Conservation (phyloP, 2,888 invertebrate species). For the Hemithea aestivaria region DNA sequence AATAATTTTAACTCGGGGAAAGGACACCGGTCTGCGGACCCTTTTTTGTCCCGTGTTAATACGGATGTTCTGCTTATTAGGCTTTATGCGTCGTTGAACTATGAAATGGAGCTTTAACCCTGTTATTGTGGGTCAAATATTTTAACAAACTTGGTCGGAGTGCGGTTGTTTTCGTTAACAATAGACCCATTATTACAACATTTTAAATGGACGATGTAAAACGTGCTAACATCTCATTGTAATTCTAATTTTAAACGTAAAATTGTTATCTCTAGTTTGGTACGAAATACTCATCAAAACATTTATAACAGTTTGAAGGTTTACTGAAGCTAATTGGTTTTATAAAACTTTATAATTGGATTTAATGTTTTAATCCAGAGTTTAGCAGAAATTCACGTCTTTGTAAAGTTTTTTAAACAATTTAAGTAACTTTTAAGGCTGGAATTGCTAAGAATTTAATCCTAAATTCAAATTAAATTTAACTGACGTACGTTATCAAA, state of each 20-base stretch:
- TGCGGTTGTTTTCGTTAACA: too few relatives aligned
- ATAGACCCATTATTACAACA: too few relatives aligned
- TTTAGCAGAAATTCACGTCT: slow-evolving; percentile 25
- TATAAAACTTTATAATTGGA: slow-evolving; percentile 39
- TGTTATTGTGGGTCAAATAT: too few relatives aligned
- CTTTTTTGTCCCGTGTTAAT: slow-evolving; percentile 9
- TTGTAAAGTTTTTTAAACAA: slow-evolving; percentile 20
- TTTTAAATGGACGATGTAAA: background rate
- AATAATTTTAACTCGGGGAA: slow-evolving; percentile 32
- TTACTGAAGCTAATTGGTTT: slow-evolving; percentile 42
- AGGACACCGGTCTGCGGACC: slow-evolving; percentile 7
- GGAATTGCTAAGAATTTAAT: background rate
- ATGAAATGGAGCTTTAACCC: background rate
- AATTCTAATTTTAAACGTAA: slow-evolving; percentile 14
- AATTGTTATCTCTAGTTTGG: slow-evolving; percentile 16
- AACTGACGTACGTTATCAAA: too few relatives aligned
- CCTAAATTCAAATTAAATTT: too few relatives aligned
- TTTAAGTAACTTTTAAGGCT: slow-evolving; percentile 4
- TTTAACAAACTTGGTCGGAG: too few relatives aligned
- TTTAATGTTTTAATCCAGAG: slow-evolving; percentile 34
- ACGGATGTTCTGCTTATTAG: slow-evolving; percentile 8
- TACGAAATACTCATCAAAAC: slow-evolving; percentile 37
- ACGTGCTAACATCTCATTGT: background rate
- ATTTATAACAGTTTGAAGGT: slow-evolving; percentile 37
- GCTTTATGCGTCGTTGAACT: slow-evolving; percentile 3